These are phyloP conservation scores for Sphenopsis melanotis DNA, from an alignment of 2,797 vertebrate species.

Conservation along the genomic window DNA sequence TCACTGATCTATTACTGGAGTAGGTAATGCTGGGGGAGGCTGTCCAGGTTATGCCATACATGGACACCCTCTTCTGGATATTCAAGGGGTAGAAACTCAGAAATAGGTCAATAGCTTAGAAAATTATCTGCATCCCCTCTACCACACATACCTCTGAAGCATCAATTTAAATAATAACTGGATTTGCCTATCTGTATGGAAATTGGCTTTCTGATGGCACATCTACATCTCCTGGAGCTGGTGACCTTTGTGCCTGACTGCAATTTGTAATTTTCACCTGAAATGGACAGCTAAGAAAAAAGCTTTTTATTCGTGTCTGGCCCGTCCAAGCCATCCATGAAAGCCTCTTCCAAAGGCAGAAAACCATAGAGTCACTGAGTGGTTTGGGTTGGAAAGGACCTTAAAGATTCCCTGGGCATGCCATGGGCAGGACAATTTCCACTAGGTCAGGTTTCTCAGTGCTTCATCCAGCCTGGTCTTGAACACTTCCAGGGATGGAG, in stretches of 20 bases:
- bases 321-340: neutral
- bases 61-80: conserved; percentile 10
- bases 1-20: neutral
- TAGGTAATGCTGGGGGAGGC: neutral
- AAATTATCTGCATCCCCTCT: neutral
- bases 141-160: neutral
- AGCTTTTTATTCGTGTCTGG: neutral
- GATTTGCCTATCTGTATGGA: neutral
- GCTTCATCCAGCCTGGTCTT: neutral
- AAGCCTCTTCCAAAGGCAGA: neutral
- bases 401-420: neutral
- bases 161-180: neutral
- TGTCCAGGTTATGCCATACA: neutral
- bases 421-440: neutral
- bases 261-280: neutral
- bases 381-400: neutral
- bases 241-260: neutral
- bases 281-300: neutral
- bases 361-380: neutral
- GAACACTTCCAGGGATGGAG: neutral
- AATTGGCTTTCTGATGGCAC: neutral
- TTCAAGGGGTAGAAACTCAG: neutral
- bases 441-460: neutral
- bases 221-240: neutral
- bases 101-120: neutral